phyloP scores from a whole-genome alignment of 2,113 vertebrate species.

The Colossoma macropomum region DNA sequence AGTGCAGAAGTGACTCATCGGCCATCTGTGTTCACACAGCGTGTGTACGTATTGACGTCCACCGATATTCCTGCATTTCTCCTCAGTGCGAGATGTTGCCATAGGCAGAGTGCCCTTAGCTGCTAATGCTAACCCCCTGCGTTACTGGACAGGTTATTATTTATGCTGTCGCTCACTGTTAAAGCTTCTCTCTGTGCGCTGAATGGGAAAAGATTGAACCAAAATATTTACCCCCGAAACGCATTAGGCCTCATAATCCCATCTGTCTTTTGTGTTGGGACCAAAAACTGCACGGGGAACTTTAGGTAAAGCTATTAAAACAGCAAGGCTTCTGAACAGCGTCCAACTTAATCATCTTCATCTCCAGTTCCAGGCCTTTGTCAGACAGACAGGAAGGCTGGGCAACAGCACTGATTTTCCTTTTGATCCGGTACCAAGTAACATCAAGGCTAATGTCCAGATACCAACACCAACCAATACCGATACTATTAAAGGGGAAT shows the following conservation, averaged over 20 bases:
- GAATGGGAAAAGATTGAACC: not conserved
- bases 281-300: not conserved
- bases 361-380: not conserved
- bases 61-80: not conserved
- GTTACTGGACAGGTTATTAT: not conserved
- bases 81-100: not conserved
- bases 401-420: not conserved
- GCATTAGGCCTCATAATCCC: not conserved
- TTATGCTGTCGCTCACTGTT: not conserved
- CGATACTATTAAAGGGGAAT: too few relatives aligned
- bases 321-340: not conserved
- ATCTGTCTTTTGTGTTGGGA: not conserved
- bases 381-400: not conserved
- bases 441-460: too few relatives aligned
- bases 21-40: not conserved
- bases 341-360: not conserved
- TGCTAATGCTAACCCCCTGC: too few relatives aligned
- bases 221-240: not conserved
- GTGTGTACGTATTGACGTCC: too few relatives aligned
- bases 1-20: not conserved
- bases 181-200: not conserved
- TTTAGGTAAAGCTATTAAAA: not conserved
- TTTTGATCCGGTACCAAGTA: too few relatives aligned
- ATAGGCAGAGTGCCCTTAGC: not conserved
- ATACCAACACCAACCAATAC: too few relatives aligned